Conservation (phyloP, 2,797 vertebrate species). For the Meda fulgida region DNA sequence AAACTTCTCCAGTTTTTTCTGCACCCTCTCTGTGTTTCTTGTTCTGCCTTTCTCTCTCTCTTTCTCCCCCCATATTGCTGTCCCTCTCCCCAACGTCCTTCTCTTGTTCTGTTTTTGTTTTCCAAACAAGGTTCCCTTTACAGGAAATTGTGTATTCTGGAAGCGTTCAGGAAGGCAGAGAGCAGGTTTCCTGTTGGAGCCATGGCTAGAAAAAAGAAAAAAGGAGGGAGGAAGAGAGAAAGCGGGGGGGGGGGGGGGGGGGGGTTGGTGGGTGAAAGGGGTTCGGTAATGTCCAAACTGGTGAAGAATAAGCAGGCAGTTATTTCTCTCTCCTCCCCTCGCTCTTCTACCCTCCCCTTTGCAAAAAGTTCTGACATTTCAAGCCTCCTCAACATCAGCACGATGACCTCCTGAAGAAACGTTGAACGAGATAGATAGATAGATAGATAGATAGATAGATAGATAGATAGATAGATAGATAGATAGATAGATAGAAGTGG, state of each 20-base stretch:
- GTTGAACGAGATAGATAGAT: slow-evolving; percentile 34
- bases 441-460: slow-evolving; percentile 31
- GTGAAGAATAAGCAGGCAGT: slow-evolving; percentile 73
- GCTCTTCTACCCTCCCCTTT: slow-evolving; percentile 66
- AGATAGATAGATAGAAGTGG: slow-evolving; percentile 56
- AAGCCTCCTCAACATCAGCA: slow-evolving; percentile 60
- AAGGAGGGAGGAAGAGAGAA: slow-evolving; percentile 42
- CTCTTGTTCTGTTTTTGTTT: slow-evolving; percentile 81
- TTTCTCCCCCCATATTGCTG: slow-evolving; percentile 28
- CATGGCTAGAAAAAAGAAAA: slow-evolving; percentile 57
- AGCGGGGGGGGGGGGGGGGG: slow-evolving; percentile 4
- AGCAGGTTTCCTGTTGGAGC: slow-evolving; percentile 75
- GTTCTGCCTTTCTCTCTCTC: slow-evolving; percentile 55
- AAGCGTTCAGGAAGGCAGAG: slow-evolving; percentile 81
- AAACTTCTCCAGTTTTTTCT: background rate
- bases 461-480: slow-evolving; percentile 38
- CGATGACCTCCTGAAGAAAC: slow-evolving; percentile 43
- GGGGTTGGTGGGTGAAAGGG: slow-evolving; percentile 38
- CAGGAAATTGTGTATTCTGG: slow-evolving; percentile 85
- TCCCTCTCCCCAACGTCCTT: slow-evolving; percentile 77
- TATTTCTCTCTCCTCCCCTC: slow-evolving; percentile 68
- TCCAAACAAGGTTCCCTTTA: slow-evolving; percentile 77
- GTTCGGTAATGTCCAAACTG: slow-evolving; percentile 61
- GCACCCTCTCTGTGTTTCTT: slow-evolving; percentile 1
- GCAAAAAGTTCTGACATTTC: slow-evolving; percentile 64